Evolutionary conservation across 2,888 invertebrate species (phyloP).

Genomic region (Chrysolina americana): DNA sequence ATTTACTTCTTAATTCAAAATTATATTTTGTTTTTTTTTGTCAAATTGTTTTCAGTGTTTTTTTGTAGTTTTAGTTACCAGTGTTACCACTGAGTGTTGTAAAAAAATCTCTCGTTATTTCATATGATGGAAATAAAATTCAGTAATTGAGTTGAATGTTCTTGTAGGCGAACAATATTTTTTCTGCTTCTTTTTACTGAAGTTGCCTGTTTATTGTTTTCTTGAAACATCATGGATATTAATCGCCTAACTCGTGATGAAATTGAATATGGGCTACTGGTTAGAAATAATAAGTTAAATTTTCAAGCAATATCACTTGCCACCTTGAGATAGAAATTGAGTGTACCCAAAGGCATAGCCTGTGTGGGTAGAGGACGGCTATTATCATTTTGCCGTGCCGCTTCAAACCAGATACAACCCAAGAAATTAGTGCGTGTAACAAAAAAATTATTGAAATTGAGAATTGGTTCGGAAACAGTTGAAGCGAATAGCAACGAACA

Average conservation of each 20-base stretch:
- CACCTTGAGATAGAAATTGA: slow-evolving; percentile 6
- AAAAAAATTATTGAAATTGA: slow-evolving; percentile 14
- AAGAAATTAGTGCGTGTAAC: slow-evolving; percentile 8
- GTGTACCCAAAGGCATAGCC: too few relatives aligned
- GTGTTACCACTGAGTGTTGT: background rate
- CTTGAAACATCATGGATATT: background rate
- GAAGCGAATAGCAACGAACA: background rate
- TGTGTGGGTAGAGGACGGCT: too few relatives aligned
- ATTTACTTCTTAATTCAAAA: too few relatives aligned
- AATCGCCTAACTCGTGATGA: background rate
- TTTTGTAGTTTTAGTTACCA: background rate
- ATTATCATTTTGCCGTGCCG: too few relatives aligned
- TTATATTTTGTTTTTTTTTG: background rate
- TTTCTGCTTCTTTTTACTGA: background rate
- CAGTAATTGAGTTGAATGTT: background rate
- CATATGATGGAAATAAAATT: background rate
- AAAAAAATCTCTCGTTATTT: background rate
- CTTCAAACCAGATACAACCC: slow-evolving; percentile 16
- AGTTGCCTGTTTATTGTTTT: background rate
- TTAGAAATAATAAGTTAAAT: background rate
- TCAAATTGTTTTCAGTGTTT: background rate
- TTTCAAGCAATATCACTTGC: background rate
- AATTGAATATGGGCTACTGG: slow-evolving; percentile 16
- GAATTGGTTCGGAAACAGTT: background rate
- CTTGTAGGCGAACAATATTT: background rate